A percentile compares a stretch with the other conserved stretches of the same genome.
These are phyloP conservation scores for Diacarnus erythraeanus DNA, from an alignment of 37 sponge, comb jelly and placozoan genomes.

Conservation along the genomic window DNA sequence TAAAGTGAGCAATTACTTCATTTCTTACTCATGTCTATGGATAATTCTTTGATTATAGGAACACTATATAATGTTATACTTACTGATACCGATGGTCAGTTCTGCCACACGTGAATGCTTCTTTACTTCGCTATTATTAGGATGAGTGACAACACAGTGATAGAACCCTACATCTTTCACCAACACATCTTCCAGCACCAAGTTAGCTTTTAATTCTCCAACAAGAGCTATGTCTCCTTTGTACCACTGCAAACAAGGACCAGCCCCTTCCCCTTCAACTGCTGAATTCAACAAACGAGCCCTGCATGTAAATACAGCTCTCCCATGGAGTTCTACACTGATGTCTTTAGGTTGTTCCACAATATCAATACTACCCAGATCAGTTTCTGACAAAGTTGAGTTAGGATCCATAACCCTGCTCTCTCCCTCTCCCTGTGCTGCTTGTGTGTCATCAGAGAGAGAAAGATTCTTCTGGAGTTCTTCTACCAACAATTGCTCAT, in stretches of 20 bases:
- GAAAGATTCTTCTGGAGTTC: not conserved
- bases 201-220: constrained; percentile 25
- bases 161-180: constrained; percentile 46
- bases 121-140: not conserved
- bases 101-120: constrained; percentile 15
- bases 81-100: constrained; percentile 4
- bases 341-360: constrained; percentile 31
- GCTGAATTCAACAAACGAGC: constrained; percentile 9
- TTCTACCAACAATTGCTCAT: not conserved
- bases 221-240: constrained; percentile 49
- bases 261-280: not conserved
- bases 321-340: constrained; percentile 2
- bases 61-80: not conserved
- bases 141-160: constrained; percentile 52
- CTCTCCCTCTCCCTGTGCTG: not conserved
- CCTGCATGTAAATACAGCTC: constrained; percentile 25
- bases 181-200: constrained; percentile 12
- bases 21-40: too few relatives aligned
- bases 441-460: not conserved
- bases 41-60: too few relatives aligned
- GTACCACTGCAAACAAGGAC: constrained; percentile 39
- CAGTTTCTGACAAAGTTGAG: not conserved
- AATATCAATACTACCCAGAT: constrained; percentile 17
- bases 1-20: too few relatives aligned
- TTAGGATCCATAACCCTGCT: too few relatives aligned